Evolutionary conservation across 2,797 vertebrate genomes (phyloP), one percentile per base, ranked within the genome.

Genomic region (Natrix natrix): DNA sequence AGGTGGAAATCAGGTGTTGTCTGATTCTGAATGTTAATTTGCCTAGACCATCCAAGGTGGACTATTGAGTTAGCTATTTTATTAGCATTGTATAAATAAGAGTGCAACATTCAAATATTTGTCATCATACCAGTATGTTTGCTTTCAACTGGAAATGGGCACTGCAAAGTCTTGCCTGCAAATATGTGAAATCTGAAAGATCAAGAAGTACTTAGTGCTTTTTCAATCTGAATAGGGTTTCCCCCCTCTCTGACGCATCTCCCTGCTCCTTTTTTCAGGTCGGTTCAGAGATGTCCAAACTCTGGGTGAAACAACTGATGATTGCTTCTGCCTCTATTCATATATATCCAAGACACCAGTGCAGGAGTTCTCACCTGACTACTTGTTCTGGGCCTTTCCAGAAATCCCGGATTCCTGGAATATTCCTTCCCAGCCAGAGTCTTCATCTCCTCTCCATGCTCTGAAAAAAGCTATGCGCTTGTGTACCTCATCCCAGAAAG

Each of bases 261-360:
- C 92, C 10, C 93, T 24, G 43, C 89, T 91, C n/a, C 11, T 78
- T 91, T n/a, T 26, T 26, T 22, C 93, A 99, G 99, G 98, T 98
- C 98, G 99, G 91, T 99, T 99, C 97, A 98, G 98, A 96, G 99
- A 99, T 94, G 98, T 99, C 59, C 98, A 99, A 95, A 98, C 98
- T 1, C 96, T 99, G 94, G 98, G 98, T 1, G 97, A 97, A 0
- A 99, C 98, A 37, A 98, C 99, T 10, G 98, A 99, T 13, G 98
- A 98, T 7, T 98, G 99, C 95, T 99, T 98, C 97, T 99, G 98
- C 66, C 98, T 99, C 92, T 99, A 99, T 96, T 99, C 99, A 56
- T 98, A 98, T 0, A 98, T 99, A 94, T 99, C 98, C 2, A 98
- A 98, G 93, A 99, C 98, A 4, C 98, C 98, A 0, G 94, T 98